Percentiles rank a stretch among this genome's conserved stretches.
These are phyloP conservation scores for Fragum sueziense DNA, from an alignment of 2,888 invertebrate species.

Conservation along the genomic window DNA sequence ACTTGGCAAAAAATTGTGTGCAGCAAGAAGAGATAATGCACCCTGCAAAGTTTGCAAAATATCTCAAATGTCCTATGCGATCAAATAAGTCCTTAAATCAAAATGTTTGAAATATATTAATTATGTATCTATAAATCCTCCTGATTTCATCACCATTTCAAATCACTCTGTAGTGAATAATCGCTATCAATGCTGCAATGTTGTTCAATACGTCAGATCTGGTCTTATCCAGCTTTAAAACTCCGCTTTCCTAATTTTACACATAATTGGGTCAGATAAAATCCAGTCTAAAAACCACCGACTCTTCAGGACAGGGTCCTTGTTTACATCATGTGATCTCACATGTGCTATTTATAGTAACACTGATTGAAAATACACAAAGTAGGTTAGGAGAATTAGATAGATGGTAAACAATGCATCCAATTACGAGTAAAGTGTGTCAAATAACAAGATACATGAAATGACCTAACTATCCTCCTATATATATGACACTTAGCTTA, in stretches of 20 bases:
- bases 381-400: slow-evolving; percentile 26
- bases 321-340: slow-evolving; percentile 30
- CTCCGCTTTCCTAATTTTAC: slow-evolving; percentile 2
- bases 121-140: too few relatives aligned
- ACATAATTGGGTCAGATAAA: slow-evolving; percentile 14
- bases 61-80: too few relatives aligned
- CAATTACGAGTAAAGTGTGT: slow-evolving; percentile 6
- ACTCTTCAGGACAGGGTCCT: slow-evolving; percentile 13
- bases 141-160: too few relatives aligned
- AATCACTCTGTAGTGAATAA: too few relatives aligned
- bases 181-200: not conserved
- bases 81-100: too few relatives aligned
- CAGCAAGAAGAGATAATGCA: too few relatives aligned
- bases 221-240: not conserved
- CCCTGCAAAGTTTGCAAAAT: too few relatives aligned
- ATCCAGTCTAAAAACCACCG: not conserved
- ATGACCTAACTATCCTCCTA: too few relatives aligned
- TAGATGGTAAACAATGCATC: slow-evolving; percentile 19
- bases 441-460: too few relatives aligned
- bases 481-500: too few relatives aligned
- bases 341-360: not conserved
- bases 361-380: slow-evolving; percentile 18
- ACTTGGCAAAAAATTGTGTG: not conserved
- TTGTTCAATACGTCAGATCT: not conserved
- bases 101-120: too few relatives aligned